Evolutionary conservation across 2,797 vertebrate species (phyloP), one percentile per base, ranked within the genome.

Genomic region (Channa striata): DNA sequence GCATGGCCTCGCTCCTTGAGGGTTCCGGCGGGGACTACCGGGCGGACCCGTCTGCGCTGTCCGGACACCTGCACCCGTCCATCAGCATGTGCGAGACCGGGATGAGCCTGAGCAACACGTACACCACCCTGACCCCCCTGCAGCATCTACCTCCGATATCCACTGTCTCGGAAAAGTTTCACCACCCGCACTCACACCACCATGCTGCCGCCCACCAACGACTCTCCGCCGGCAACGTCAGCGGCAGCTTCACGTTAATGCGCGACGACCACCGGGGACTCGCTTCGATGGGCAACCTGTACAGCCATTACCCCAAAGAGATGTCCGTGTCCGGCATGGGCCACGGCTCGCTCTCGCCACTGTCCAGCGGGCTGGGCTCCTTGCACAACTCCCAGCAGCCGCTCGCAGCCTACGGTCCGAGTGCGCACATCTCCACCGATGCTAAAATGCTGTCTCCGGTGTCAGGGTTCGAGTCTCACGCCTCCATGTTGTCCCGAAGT

Each of bases 41-140:
- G 59, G 83, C 94, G 37, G 92, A 96, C 75, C 88, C 94, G 33
- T 89, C 92, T 58, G 90, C 91, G 80, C 90, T 95, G 81, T 93
- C 85, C 77, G 95, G 87, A 64, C 96, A 97, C 77, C 91, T 98
- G 76, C 97, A 98, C 90, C 95, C 96, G 33, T 96, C 96, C 74
- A 97, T 99, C 96, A 96, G 95, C 92, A 97, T 99, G 97, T 99
- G 97, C 87, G 97, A 99, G 75, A 96, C 87, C 43, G 96, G 95
- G 42, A 96, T 97, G 96, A 96, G 95, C 89, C 92, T 98, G 25
- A 96, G 96, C 84, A 96, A 96, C 92, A 97, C 96, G 13, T 97
- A 98, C 93, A 97, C 97, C 69, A 97, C 97, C 19, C 95, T 98
- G 75, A 96, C 97, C 33, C 97, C 97, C 4, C 95, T 99, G 70